A percentile compares a stretch with the other conserved stretches of the same genome.
Conservation (phyloP, 2,888 invertebrate species). For the Cheilosia urbana region DNA sequence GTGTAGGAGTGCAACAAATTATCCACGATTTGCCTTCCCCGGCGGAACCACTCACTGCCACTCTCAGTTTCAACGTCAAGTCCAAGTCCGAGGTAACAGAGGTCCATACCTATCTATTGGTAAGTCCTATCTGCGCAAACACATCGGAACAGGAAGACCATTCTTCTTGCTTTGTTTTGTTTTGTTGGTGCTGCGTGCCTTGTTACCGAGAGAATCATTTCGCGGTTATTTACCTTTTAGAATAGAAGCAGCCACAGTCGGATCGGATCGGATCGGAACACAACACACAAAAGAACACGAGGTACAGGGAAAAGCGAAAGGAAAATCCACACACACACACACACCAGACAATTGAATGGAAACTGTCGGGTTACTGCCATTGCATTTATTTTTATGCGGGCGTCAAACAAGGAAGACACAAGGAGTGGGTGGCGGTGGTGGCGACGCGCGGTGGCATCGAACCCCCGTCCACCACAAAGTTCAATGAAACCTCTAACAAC, state of each 20-base stretch:
- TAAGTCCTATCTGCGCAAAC: slow-evolving; percentile 54
- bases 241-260: slow-evolving; percentile 43
- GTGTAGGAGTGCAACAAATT: slow-evolving; percentile 75
- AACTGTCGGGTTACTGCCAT: slow-evolving; percentile 73
- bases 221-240: slow-evolving; percentile 73
- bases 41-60: slow-evolving; percentile 33
- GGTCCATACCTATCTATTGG: slow-evolving; percentile 21
- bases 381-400: slow-evolving; percentile 74
- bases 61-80: slow-evolving; percentile 69
- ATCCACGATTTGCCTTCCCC: slow-evolving; percentile 70
- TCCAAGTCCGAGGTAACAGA: not conserved
- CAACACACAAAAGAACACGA: slow-evolving; percentile 46
- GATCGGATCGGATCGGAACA: not conserved
- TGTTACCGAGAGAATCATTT: slow-evolving; percentile 73
- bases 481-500: slow-evolving; percentile 59
- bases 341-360: slow-evolving; percentile 74
- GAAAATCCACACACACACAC: slow-evolving; percentile 53
- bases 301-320: slow-evolving; percentile 70
- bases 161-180: slow-evolving; percentile 66
- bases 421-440: slow-evolving; percentile 45
- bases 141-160: slow-evolving; percentile 76
- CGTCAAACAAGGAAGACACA: slow-evolving; percentile 71
- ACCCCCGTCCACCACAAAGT: slow-evolving; percentile 39
- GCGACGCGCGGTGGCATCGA: slow-evolving; percentile 67
- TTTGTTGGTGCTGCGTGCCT: slow-evolving; percentile 69